Conservation (phyloP, 2,888 invertebrate genomes). For the Troides helena region DNA sequence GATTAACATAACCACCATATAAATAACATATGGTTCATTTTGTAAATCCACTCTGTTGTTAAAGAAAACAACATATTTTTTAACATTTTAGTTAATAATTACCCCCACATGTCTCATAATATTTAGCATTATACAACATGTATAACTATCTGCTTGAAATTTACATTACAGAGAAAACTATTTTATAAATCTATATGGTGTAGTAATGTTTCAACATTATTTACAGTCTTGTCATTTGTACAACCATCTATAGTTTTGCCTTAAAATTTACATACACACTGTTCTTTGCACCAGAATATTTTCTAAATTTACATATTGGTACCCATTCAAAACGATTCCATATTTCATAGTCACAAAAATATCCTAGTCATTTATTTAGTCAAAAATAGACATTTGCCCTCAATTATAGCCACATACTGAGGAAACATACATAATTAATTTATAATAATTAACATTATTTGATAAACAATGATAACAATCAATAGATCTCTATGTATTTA, state of each 20-base stretch:
- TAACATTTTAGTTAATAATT: neutral
- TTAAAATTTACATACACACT: conserved; percentile 58
- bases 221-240: conserved; percentile 77
- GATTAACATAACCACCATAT: neutral
- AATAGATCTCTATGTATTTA: conserved; percentile 69
- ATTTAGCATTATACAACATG: conserved; percentile 4
- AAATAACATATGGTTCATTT: neutral
- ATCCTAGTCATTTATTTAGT: conserved; percentile 67
- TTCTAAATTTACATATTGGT: conserved; percentile 61
- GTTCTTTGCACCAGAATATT: conserved; percentile 53
- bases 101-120: conserved; percentile 7
- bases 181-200: conserved; percentile 32
- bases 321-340: conserved; percentile 72
- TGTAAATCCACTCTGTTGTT: neutral
- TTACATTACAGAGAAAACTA: conserved; percentile 18
- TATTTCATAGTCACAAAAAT: conserved; percentile 74
- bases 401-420: conserved; percentile 65
- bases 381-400: conserved; percentile 74
- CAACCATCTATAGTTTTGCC: conserved; percentile 60
- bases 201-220: conserved; percentile 46
- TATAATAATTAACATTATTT: conserved; percentile 76
- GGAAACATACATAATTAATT: conserved; percentile 75
- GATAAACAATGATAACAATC: conserved; percentile 76
- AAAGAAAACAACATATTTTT: neutral
- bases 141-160: conserved; percentile 13